These are phyloP conservation scores for Dryoscopus gambensis DNA, from an alignment of 2,113 vertebrate species.

Conservation along the genomic window DNA sequence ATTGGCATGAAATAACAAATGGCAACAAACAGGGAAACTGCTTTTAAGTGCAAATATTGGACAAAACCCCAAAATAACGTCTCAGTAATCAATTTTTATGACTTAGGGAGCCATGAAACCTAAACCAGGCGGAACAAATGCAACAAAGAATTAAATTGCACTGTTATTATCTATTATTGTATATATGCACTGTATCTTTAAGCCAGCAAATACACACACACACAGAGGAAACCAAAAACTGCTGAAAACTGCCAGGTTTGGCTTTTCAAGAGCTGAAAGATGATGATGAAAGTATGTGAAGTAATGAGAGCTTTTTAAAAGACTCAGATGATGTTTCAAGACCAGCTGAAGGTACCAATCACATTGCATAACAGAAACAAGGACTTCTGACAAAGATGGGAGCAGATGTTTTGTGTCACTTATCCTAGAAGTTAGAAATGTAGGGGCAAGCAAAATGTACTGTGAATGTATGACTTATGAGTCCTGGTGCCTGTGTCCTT, in stretches of 20 bases:
- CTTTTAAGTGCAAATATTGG: background rate
- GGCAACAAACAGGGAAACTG: background rate
- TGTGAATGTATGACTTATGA: background rate
- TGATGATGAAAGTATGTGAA: background rate
- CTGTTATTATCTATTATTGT: background rate
- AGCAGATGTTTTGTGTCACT: background rate
- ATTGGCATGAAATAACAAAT: background rate
- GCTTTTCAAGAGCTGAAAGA: background rate
- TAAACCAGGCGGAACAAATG: background rate
- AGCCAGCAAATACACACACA: background rate
- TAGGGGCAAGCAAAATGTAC: background rate
- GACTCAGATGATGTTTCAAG: background rate
- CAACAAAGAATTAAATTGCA: background rate
- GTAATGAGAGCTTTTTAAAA: background rate
- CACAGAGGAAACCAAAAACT: background rate
- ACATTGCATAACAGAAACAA: background rate
- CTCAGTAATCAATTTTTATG: background rate
- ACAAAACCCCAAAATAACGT: background rate
- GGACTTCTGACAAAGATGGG: background rate
- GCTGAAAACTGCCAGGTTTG: background rate
- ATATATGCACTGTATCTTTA: background rate
- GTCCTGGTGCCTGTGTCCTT: background rate
- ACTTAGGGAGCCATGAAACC: background rate
- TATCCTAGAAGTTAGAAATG: background rate
- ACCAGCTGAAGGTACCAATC: background rate